Base-by-base conservation (phyloP, 2,888 invertebrate genomes). In the Leptinotarsa rubiginosa region DNA sequence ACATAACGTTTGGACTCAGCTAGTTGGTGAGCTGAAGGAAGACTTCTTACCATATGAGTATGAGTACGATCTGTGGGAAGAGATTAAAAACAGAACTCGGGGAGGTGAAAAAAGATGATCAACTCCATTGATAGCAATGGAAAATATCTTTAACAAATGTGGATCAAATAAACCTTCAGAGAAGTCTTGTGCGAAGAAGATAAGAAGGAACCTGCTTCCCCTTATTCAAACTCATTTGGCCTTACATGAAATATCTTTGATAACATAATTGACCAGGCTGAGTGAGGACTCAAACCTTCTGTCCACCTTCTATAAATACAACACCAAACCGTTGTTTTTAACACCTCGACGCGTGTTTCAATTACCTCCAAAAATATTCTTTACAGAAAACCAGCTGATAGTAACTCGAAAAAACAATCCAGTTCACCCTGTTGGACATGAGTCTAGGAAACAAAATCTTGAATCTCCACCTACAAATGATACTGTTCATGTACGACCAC, bases 131-230 rank as follows among this genome's bases (percentile, higher is more conserved):
- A n/a, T n/a, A n/a, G 47, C n/a, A 41, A 75, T 77, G 77, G 68
- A 73, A 20, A 65, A 47, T n/a, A n/a, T 75, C 5, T 77, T 77
- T 31, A 47, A n/a, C 5, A 25, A 18, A 41, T 49, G 49, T 10
- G 66, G 49, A n/a, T n/a, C n/a, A n/a, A n/a, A n/a, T n/a, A n/a
- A n/a, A n/a, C n/a, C n/a, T n/a, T n/a, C n/a, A 2, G 49, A 66
- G 16, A 47, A 47, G 15, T n/a, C 1, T n/a, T 31, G 69, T 41
- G 41, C 75, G 16, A 41, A 59, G 16, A n/a, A 72, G 16, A 72
- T 77, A 18, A 18, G 69, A 15, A 1, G 77, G 13, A 77, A 77
- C 41, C n/a, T 77, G n/a, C n/a, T n/a, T n/a, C n/a, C n/a, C n/a
- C n/a, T n/a, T n/a, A n/a, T n/a, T n/a, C n/a, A n/a, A n/a, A n/a